Percentiles rank a stretch among this genome's conserved stretches.
These are phyloP conservation scores for Siniperca scherzeri DNA, from an alignment of 2,797 vertebrate species.

Conservation along the genomic window DNA sequence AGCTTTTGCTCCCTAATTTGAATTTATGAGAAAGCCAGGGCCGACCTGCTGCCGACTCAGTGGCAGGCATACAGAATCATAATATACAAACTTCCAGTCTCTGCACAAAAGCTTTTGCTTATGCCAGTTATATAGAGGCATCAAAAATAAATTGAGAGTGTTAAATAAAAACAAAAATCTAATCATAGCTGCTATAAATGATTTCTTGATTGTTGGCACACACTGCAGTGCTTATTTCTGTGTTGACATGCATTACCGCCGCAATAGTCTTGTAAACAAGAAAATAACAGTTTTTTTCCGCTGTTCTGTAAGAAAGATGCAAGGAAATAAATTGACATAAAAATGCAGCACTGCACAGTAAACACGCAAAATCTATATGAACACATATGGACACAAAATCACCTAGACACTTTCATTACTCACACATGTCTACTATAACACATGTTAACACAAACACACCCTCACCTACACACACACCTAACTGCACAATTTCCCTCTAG, in stretches of 20 bases:
- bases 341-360: neutral
- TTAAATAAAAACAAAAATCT: conserved; percentile 29
- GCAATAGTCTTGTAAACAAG: conserved; percentile 12
- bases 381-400: neutral
- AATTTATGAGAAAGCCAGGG: conserved; percentile 32
- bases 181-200: neutral
- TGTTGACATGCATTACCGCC: neutral
- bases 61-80: conserved; percentile 11
- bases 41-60: neutral
- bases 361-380: neutral
- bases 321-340: conserved; percentile 13
- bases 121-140: conserved; percentile 10
- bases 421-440: neutral
- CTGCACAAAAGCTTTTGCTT: conserved; percentile 8
- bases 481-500: conserved; percentile 20
- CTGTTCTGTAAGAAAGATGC: neutral
- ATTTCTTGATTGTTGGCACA: conserved; percentile 20
- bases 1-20: conserved; percentile 33
- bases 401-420: neutral
- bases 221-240: neutral
- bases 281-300: neutral
- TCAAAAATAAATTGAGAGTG: conserved; percentile 30
- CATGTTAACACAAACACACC: conserved; percentile 5
- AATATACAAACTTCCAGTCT: conserved; percentile 17
- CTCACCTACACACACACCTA: conserved; percentile 13